Evolutionary conservation across 2,113 vertebrate species (phyloP), one percentile per base, ranked within the genome.

Genomic region (Rissa tridactyla): DNA sequence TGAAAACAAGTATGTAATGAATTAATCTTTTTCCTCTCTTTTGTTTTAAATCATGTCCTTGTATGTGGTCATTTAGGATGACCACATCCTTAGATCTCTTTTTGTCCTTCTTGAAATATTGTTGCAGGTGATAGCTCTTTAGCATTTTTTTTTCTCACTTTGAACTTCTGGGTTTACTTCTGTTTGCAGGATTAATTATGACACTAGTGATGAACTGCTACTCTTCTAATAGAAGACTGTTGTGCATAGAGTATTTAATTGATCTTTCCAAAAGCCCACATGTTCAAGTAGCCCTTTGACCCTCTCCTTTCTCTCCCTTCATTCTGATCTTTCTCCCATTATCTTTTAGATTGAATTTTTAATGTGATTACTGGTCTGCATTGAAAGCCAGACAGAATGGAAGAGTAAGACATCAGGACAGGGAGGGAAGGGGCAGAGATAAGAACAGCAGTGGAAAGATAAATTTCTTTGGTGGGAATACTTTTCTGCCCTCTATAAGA

Each of bases 271-370:
- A 12, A 15, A 69, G 68, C 84, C 86, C 60, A 91, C 10, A 7
- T 92, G 88, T 91, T 96, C 85, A 79, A 51, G 46, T 66, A 94
- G 77, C 82, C 87, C 34, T 97, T 94, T 95, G 91, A 90, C 95
- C 79, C n/a, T 81, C 77, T 75, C 29, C 22, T 83, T 89, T 88
- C 61, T 49, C 46, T 91, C 51, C 30, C 17, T 68, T 68, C 75
- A 71, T 82, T 88, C 25, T 94, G 69, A 49, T 91, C 0, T 0
- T 87, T 94, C 64, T 97, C 95, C 97, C 95, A 97, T 98, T 98
- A 98, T 99, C 98, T 98, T 98, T 96, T 97, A 98, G 98, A 98
- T 98, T 97, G 98, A 97, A 96, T 97, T 97, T 98, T 95, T 98
- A 98, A 98, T 98, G 98, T 98, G 98, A 98, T 98, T 98, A 98